Percentiles rank a stretch among this genome's conserved stretches.
Conservation (phyloP, 2,888 invertebrate species). For the Phasia obesa region DNA sequence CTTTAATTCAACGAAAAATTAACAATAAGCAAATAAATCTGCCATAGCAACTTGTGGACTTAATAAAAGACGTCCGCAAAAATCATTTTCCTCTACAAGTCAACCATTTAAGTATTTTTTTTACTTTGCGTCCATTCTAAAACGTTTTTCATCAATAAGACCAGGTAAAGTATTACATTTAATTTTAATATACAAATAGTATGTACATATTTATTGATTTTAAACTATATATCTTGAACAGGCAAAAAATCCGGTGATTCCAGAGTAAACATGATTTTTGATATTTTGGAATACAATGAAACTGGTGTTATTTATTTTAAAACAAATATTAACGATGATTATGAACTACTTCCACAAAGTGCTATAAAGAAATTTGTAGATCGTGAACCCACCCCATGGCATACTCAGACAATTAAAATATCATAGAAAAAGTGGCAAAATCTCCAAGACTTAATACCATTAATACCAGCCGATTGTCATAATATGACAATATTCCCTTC, state of each 20-base stretch:
- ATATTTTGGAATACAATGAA: too few relatives aligned
- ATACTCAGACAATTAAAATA: too few relatives aligned
- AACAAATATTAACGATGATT: background rate
- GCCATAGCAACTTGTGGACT: too few relatives aligned
- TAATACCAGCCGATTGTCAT: too few relatives aligned
- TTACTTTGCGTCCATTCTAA: background rate
- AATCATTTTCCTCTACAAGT: too few relatives aligned
- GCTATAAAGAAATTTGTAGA: background rate
- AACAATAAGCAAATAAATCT: background rate
- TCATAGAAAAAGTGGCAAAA: too few relatives aligned
- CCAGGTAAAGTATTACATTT: conserved; percentile 5
- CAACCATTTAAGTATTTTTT: background rate
- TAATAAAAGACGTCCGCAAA: too few relatives aligned
- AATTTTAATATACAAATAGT: conserved; percentile 8
- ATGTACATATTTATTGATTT: background rate
- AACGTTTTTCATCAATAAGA: background rate
- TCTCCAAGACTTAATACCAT: background rate
- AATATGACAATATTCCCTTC: background rate
- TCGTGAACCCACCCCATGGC: background rate
- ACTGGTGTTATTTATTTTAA: background rate
- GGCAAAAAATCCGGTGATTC: too few relatives aligned
- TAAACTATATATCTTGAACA: background rate
- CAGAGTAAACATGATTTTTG: too few relatives aligned
- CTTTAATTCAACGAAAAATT: background rate
- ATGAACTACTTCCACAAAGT: background rate